Evolutionary conservation across 2,797 vertebrate genomes (phyloP).

Genomic region (Rhinophrynus dorsalis): DNA sequence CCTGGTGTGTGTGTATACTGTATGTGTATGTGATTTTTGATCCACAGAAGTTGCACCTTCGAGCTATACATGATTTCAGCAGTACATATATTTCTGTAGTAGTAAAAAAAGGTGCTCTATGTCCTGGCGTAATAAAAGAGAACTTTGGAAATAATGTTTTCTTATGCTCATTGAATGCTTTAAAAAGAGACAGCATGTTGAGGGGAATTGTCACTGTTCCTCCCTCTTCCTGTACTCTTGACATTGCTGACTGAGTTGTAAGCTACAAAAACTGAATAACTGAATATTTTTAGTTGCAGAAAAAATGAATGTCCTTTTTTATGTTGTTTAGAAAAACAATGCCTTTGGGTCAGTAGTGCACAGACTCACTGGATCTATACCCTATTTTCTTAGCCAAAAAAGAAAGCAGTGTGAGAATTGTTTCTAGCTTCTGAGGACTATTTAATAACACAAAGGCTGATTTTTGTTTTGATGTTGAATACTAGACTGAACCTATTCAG

Average conservation of each 20-base stretch:
- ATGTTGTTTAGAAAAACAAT: constrained; percentile 60
- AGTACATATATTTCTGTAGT: too few species aligned
- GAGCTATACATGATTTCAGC: too few species aligned
- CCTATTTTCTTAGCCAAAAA: constrained; percentile 56
- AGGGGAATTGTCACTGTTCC: constrained; percentile 12
- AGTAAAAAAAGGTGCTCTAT: too few species aligned
- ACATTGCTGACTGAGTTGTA: constrained; percentile 52
- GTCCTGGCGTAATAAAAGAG: too few species aligned
- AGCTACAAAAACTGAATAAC: constrained; percentile 44
- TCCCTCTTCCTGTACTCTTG: constrained; percentile 19
- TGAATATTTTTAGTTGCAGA: constrained; percentile 59
- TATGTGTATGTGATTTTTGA: too few species aligned
- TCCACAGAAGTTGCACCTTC: too few species aligned
- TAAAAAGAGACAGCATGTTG: neutral
- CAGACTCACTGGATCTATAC: constrained; percentile 55
- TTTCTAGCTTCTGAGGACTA: constrained; percentile 58
- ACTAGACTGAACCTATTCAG: constrained; percentile 53
- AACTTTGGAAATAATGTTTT: constrained; percentile 1
- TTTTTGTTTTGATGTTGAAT: constrained; percentile 59
- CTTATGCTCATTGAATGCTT: neutral
- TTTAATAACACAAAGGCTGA: constrained; percentile 53
- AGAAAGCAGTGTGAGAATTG: constrained; percentile 62
- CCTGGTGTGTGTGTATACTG: too few species aligned
- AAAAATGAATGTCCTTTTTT: constrained; percentile 53
- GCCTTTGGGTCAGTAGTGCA: constrained; percentile 60